Conservation (phyloP, 2,797 vertebrate species). For the Orestias chungarensis region DNA sequence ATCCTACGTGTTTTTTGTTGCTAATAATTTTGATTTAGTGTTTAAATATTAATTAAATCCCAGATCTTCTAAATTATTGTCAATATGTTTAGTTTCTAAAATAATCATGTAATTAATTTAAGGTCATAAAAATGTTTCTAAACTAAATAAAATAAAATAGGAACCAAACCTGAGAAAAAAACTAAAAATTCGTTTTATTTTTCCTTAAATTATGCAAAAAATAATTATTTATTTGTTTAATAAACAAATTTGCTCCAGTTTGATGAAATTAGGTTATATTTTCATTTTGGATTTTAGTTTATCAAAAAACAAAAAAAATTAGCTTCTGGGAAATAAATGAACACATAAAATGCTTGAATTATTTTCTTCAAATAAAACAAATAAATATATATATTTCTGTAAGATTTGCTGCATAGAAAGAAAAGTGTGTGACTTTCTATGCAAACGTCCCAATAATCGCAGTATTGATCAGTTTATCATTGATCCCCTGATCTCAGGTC, state of each 20-base stretch:
- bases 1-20: not conserved
- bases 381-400: not conserved
- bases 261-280: too few species aligned
- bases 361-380: not conserved
- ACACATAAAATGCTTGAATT: not conserved
- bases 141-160: not conserved
- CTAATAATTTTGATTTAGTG: not conserved
- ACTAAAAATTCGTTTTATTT: not conserved
- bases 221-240: too few species aligned
- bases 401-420: not conserved
- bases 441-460: not conserved
- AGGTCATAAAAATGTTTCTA: not conserved
- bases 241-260: too few species aligned
- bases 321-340: too few species aligned
- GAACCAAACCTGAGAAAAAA: not conserved
- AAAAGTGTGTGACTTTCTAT: not conserved
- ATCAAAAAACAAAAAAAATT: too few species aligned
- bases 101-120: not conserved
- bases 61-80: not conserved
- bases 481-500: not conserved
- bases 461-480: not conserved
- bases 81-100: not conserved
- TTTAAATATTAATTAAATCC: not conserved
- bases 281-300: too few species aligned
- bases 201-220: not conserved